These are phyloP conservation scores for Meteorus colon DNA, from an alignment of 2,888 invertebrate species.

Conservation along the genomic window DNA sequence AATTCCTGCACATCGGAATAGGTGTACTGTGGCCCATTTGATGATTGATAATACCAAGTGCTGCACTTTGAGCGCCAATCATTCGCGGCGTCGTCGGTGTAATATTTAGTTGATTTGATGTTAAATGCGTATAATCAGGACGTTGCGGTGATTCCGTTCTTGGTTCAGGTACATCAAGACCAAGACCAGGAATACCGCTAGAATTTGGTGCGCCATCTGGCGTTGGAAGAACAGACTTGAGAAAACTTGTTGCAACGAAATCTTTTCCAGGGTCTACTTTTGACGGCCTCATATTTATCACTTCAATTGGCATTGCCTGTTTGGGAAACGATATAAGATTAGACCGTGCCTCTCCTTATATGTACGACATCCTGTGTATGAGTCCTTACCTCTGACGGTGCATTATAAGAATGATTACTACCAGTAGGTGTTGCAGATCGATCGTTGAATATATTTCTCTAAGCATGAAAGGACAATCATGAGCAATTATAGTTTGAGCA, in stretches of 20 bases:
- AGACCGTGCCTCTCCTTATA: background rate
- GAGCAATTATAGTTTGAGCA: background rate
- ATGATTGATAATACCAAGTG: conserved; percentile 59
- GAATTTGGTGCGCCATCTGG: conserved; percentile 66
- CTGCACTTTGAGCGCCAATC: conserved; percentile 54
- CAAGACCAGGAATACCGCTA: conserved; percentile 68
- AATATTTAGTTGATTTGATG: conserved; percentile 67
- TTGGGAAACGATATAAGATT: conserved; percentile 25
- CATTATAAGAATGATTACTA: conserved; percentile 64
- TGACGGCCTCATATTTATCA: conserved; percentile 76
- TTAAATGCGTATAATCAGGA: conserved; percentile 72
- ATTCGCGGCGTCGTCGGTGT: conserved; percentile 61
- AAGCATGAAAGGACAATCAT: conserved; percentile 45
- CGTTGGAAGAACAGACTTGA: conserved; percentile 76
- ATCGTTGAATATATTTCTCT: conserved; percentile 71
- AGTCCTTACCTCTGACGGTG: conserved; percentile 65
- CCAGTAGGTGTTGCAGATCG: conserved; percentile 63
- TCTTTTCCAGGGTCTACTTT: conserved; percentile 58
- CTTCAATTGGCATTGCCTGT: conserved; percentile 76
- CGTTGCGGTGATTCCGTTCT: conserved; percentile 60
- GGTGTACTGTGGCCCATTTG: conserved; percentile 68
- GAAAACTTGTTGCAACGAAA: conserved; percentile 76
- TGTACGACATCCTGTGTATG: background rate
- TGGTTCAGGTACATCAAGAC: conserved; percentile 63
- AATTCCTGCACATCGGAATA: conserved; percentile 60